Base-by-base conservation (phyloP, 1,140 invertebrate species). In the Dreissena polymorpha region DNA sequence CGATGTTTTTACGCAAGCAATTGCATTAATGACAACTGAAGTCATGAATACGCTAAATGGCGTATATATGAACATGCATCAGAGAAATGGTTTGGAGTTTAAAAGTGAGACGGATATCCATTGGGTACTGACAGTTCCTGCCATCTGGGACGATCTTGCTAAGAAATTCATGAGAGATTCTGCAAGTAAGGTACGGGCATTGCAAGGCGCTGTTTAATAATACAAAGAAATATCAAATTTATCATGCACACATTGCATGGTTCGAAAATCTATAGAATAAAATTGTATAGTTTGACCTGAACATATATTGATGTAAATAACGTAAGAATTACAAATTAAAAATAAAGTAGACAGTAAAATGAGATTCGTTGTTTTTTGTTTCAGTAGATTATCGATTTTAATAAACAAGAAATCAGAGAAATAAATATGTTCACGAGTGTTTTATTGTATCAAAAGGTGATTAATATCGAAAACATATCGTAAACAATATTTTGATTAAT, bases 111-210 rank as follows among this genome's bases (percentile, higher is more conserved):
- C 12, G 5, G 77, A 79, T 63, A 79, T 79, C 39, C 77, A 50
- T 27, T 79, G 77, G 77, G 16, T 79, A 29, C 25, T 79, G 6
- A 79, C 77, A 27, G 68, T 79, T 21, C 77, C 77, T 21, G 77
- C 77, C 3, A 79, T 79, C 29, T 79, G 77, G 77, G 18, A 79
- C 70, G 77, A 79, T 29, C 27, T 53, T 13, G 69, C 77, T 0
- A 79, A 79, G 50, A 14, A 13, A 10, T 79, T 79, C 50, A 69
- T 79, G 77, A 55, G 68, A 18, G 29, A 69, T 10, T 65, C 77
- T 16, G 39, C 63, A 18, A 51, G 49, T 23, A 67, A 77, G 60
- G 74, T 77, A 39, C 8, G n/a, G n/a, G n/a, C n/a, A n/a, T n/a
- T n/a, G n/a, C n/a, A n/a, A n/a, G n/a, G n/a, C n/a, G n/a, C n/a